Evolutionary conservation across 2,888 invertebrate genomes (phyloP).

Genomic region (Apodemia zela): DNA sequence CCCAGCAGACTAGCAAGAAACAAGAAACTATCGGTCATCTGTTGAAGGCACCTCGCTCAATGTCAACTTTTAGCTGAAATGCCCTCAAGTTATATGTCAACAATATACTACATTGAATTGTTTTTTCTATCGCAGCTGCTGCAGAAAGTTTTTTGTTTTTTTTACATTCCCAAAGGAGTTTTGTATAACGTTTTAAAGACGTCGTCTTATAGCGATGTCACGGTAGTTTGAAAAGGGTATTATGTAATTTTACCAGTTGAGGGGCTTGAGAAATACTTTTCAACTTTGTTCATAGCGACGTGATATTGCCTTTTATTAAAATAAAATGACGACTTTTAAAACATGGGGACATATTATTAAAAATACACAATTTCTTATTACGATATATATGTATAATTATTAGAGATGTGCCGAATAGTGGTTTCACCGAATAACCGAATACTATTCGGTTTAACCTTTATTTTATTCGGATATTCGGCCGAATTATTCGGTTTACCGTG

Average conservation of each 20-base stretch:
- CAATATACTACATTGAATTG: constrained; percentile 11
- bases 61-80: constrained; percentile 10
- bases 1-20: constrained; percentile 12
- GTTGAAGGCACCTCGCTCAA: constrained; percentile 19
- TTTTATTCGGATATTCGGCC: too few species aligned
- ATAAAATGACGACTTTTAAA: too few species aligned
- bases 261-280: too few species aligned
- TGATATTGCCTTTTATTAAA: too few species aligned
- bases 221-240: constrained; percentile 14
- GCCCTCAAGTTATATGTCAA: constrained; percentile 19
- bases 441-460: too few species aligned
- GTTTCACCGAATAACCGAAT: too few species aligned
- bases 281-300: too few species aligned
- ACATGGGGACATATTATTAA: too few species aligned
- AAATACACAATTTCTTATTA: too few species aligned
- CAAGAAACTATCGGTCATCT: constrained; percentile 21
- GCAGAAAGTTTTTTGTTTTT: constrained; percentile 8
- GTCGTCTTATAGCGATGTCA: constrained; percentile 7
- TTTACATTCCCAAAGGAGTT: constrained; percentile 11
- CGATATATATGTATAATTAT: too few species aligned
- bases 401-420: too few species aligned
- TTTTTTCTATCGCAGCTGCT: constrained; percentile 13
- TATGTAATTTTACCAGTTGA: not conserved
- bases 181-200: constrained; percentile 13
- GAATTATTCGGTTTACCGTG: too few species aligned